These are phyloP conservation scores for Odontomyia ornata DNA, from an alignment of 2,888 invertebrate species.

Conservation along the genomic window DNA sequence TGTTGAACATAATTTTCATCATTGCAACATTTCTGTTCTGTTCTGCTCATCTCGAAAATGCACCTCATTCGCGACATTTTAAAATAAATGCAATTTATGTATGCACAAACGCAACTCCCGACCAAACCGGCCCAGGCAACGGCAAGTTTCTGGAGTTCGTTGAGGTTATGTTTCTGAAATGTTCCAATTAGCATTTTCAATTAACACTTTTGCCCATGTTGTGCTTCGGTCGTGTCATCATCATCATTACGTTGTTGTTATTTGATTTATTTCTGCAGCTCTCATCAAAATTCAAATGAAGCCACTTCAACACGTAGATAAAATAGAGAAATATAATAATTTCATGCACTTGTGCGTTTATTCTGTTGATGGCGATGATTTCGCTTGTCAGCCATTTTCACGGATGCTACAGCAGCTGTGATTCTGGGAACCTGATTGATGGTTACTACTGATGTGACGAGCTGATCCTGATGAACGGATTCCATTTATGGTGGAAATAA, in stretches of 20 bases:
- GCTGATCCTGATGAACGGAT: not conserved
- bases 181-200: constrained; percentile 38
- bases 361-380: not conserved
- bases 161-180: constrained; percentile 9
- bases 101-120: not conserved
- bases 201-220: constrained; percentile 22
- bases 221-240: not conserved
- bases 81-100: not conserved
- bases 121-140: not conserved
- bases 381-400: not conserved
- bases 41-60: not conserved
- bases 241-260: constrained; percentile 16
- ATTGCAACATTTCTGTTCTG: not conserved
- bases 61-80: not conserved
- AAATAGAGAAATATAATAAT: constrained; percentile 1
- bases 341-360: not conserved
- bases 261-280: constrained; percentile 24
- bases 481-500: not conserved
- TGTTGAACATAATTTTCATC: not conserved
- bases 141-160: not conserved
- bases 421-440: not conserved
- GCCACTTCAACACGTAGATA: not conserved
- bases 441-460: not conserved
- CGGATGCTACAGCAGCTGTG: not conserved
- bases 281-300: constrained; percentile 37